Evolutionary conservation across 2,888 invertebrate genomes (phyloP).

Genomic region (Mystacides longicornis): DNA sequence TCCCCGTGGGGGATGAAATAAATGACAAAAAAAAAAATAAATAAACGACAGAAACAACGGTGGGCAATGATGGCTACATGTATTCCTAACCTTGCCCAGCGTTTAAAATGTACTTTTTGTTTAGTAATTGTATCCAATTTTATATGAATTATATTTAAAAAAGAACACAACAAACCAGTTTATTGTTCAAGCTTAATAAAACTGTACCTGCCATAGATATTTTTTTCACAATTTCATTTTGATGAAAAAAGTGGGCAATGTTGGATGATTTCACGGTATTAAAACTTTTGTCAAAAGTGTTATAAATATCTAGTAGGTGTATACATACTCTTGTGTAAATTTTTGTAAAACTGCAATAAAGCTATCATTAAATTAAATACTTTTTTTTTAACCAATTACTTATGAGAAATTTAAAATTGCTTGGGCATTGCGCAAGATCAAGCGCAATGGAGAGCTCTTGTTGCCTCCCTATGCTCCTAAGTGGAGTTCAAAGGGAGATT

Average conservation of each 20-base stretch:
- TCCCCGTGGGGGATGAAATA: not conserved
- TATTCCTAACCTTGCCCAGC: not conserved
- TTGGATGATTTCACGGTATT: not conserved
- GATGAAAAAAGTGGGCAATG: not conserved
- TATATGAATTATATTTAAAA: not conserved
- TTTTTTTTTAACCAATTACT: too few relatives aligned
- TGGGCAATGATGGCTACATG: not conserved
- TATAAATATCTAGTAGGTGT: too few relatives aligned
- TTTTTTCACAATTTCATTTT: not conserved
- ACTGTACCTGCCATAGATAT: not conserved
- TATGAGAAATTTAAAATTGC: too few relatives aligned
- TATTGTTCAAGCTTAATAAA: not conserved
- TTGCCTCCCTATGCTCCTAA: too few relatives aligned
- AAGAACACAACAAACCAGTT: not conserved
- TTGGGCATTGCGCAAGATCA: too few relatives aligned
- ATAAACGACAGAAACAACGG: not conserved
- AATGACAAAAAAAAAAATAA: not conserved
- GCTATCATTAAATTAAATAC: too few relatives aligned
- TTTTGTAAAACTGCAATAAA: too few relatives aligned
- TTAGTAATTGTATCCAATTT: not conserved
- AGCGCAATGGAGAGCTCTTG: too few relatives aligned
- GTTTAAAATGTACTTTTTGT: not conserved
- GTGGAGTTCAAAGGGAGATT: too few relatives aligned
- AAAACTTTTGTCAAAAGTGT: too few relatives aligned
- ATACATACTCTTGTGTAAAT: too few relatives aligned